phyloP scores from a whole-genome alignment of 2,888 invertebrate genomes.

The Ashinkailepas kermadecensis region DNA sequence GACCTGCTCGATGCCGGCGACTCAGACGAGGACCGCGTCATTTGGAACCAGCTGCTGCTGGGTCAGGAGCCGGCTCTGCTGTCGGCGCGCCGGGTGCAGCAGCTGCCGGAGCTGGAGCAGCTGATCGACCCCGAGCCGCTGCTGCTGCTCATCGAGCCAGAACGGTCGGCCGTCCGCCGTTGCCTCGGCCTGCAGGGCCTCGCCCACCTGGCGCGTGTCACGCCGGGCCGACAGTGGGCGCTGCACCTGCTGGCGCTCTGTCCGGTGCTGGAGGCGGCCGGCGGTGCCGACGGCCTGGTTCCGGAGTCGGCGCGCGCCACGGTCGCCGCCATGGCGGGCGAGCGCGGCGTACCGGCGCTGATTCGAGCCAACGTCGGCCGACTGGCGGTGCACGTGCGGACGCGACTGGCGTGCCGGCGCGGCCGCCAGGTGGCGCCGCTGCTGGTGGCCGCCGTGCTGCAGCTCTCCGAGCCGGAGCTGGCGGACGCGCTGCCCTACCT shows the following conservation, averaged over 20 bases:
- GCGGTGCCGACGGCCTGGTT: slow-evolving; percentile 48
- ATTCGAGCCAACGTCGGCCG: slow-evolving; percentile 84
- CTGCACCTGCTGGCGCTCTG: slow-evolving; percentile 35
- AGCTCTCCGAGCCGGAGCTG: slow-evolving; percentile 92
- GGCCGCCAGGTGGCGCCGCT: slow-evolving; percentile 68
- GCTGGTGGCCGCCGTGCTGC: slow-evolving; percentile 77
- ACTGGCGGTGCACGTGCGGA: slow-evolving; percentile 73
- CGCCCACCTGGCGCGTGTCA: slow-evolving; percentile 46
- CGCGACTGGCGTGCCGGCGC: slow-evolving; percentile 62
- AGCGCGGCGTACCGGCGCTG: slow-evolving; percentile 75
- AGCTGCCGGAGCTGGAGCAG: slow-evolving; percentile 55
- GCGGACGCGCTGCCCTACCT: slow-evolving; percentile 75
- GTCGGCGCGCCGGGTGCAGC: slow-evolving; percentile 57
- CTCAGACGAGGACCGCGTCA: slow-evolving; percentile 94
- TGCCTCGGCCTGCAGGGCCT: slow-evolving; percentile 63
- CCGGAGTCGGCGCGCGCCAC: slow-evolving; percentile 5
- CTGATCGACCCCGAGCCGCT: slow-evolving; percentile 51
- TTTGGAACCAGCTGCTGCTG: slow-evolving; percentile 89
- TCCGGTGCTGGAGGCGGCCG: slow-evolving; percentile 76
- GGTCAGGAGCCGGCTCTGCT: slow-evolving; percentile 73
- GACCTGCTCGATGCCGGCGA: slow-evolving; percentile 44
- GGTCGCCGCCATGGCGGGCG: slow-evolving; percentile 58
- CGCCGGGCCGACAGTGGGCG: not conserved
- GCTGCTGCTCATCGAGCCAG: slow-evolving; percentile 47
- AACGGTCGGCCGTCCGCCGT: slow-evolving; percentile 57